Evolutionary conservation across 2,888 invertebrate genomes (phyloP), one percentile per base, ranked within the genome.

Genomic region (Orchesella flavescens): DNA sequence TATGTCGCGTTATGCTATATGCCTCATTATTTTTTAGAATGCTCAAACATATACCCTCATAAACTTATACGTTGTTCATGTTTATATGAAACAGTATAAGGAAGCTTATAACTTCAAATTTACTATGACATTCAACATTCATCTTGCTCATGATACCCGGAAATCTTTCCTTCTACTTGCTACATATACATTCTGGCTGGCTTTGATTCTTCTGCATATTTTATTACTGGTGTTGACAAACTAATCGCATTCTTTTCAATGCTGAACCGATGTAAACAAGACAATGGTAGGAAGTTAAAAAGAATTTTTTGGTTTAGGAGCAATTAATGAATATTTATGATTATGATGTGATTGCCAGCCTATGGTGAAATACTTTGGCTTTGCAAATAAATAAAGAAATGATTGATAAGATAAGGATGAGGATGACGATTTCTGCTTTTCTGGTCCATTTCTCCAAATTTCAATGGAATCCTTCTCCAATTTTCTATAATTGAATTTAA

Each of bases 401-500:
- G 57, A 57, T 57, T 57, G 57, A 57, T 57, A 57, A 57, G 57
- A 19, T 19, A 17, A 19, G 17, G 19, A 53, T n/a, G 53, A 19
- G 17, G 19, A 53, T n/a, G 53, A 34, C 53, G 53, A n/a, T 10
- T 53, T 53, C 19, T 34, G 34, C 7, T 34, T 34, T 34, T 2
- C 34, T 34, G 34, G 7, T 34, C 34, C 34, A 34, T 34, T 34
- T 34, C 34, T 34, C 34, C 34, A 34, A n/a, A 34, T 34, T 34
- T 34, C 34, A 34, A 34, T 34, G 34, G 34, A 34, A 34, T n/a
- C 63, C 4, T 24, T 63, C 63, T 63, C n/a, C 10, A 19, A 12
- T 15, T 17, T 24, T 63, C 63, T 63, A 63, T 63, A 24, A 63
- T 63, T 63, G 63, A 65, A 65, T 66, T 66, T 63, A 53, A 74